A percentile compares a stretch with the other conserved stretches of the same genome.
phyloP scores from a whole-genome alignment of 2,797 vertebrate genomes.

The Molossus molossus region DNA sequence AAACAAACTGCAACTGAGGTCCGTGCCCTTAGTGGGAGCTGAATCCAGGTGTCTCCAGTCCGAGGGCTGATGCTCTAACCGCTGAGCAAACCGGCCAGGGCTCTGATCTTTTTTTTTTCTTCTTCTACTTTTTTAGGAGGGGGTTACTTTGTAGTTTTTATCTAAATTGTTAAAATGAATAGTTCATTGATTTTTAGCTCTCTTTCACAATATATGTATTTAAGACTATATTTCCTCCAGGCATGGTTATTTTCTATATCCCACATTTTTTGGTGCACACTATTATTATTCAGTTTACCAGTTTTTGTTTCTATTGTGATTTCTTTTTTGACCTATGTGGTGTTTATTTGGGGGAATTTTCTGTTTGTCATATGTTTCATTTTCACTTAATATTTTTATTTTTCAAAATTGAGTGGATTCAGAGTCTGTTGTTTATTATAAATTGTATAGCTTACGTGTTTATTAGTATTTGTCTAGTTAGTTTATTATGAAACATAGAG shows the following conservation, averaged over 20 bases:
- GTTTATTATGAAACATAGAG: neutral
- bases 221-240: neutral
- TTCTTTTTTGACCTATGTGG: neutral
- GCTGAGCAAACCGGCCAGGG: too few species aligned
- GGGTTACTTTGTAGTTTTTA: neutral
- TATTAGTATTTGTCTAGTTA: neutral
- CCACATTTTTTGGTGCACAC: neutral
- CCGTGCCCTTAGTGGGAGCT: too few species aligned
- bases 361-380: neutral
- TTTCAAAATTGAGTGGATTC: conserved; percentile 26
- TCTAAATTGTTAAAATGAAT: neutral
- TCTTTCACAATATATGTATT: neutral
- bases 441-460: neutral
- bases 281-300: neutral
- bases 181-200: neutral
- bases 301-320: conserved; percentile 43
- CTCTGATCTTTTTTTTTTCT: neutral
- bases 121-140: neutral
- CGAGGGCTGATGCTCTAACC: too few species aligned
- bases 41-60: too few species aligned
- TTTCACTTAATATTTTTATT: conserved; percentile 34
- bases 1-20: too few species aligned
- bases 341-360: neutral
- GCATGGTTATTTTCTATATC: neutral
- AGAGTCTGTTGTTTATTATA: neutral